phyloP scores from a whole-genome alignment of 2,113 vertebrate genomes.

The Arenaria interpres region DNA sequence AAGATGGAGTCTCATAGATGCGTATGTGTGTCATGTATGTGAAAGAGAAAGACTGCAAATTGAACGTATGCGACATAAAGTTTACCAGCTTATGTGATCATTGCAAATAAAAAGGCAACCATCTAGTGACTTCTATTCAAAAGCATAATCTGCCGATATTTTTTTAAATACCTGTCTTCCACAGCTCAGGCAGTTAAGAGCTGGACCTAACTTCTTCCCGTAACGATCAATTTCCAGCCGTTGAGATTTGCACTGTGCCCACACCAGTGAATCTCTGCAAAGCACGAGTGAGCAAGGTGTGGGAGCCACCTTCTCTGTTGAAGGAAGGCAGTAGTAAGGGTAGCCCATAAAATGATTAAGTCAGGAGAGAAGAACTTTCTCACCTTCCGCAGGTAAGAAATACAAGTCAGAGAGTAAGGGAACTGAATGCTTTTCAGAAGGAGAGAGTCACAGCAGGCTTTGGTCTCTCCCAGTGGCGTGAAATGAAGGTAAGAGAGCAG shows the following conservation, averaged over 20 bases:
- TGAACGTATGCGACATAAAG: neutral
- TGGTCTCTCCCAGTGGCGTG: neutral
- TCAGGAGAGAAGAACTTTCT: neutral
- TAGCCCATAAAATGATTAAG: neutral
- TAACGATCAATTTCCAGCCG: neutral
- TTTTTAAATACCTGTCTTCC: neutral
- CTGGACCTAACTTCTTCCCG: neutral
- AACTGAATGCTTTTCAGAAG: neutral
- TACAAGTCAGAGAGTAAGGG: neutral
- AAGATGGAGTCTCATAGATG: neutral
- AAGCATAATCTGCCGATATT: neutral
- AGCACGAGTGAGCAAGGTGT: neutral
- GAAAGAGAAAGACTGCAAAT: neutral
- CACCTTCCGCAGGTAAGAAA: neutral
- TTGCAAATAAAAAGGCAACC: neutral
- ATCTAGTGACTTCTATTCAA: neutral
- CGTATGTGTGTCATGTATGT: neutral
- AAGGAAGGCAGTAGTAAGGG: neutral
- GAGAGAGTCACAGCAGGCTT: neutral
- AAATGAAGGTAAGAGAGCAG: neutral
- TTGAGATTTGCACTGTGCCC: neutral
- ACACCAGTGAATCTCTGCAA: neutral
- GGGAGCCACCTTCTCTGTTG: neutral
- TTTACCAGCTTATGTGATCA: neutral
- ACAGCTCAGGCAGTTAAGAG: neutral